These are phyloP conservation scores for Oreochromis mossambicus DNA, from an alignment of 2,797 vertebrate species.

Conservation along the genomic window DNA sequence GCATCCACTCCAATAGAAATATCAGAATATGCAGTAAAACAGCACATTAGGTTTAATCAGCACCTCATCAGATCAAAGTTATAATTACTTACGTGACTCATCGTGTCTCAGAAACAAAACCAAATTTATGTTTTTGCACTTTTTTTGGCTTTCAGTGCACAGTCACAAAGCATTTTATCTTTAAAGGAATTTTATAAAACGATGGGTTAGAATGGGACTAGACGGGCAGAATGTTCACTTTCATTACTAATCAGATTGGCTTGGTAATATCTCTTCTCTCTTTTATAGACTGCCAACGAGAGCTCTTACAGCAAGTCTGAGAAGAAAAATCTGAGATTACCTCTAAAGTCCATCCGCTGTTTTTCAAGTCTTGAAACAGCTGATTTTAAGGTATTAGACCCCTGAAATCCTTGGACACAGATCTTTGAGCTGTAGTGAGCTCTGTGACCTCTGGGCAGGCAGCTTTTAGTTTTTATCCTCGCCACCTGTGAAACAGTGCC, in stretches of 20 bases:
- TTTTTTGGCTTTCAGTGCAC: not conserved
- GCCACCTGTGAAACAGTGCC: not conserved
- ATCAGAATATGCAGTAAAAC: not conserved
- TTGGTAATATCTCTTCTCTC: not conserved
- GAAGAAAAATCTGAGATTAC: not conserved
- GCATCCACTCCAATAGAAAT: not conserved
- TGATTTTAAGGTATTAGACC: not conserved
- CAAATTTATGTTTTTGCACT: not conserved
- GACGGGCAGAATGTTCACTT: not conserved
- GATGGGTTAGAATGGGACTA: not conserved
- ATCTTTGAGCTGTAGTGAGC: not conserved
- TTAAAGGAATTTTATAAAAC: not conserved
- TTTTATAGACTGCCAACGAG: not conserved
- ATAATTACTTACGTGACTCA: not conserved
- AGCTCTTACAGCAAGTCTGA: not conserved
- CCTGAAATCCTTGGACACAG: not conserved
- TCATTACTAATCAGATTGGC: not conserved
- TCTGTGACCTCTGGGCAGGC: not conserved
- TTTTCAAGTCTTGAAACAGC: not conserved
- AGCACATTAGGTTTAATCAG: not conserved
- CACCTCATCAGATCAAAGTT: not conserved
- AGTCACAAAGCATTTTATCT: not conserved
- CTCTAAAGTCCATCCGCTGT: not conserved
- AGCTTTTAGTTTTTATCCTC: constrained; percentile 4
- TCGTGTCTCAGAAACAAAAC: not conserved